Evolutionary conservation across 2,797 vertebrate species (phyloP).

Genomic region (Sternotherus odoratus): DNA sequence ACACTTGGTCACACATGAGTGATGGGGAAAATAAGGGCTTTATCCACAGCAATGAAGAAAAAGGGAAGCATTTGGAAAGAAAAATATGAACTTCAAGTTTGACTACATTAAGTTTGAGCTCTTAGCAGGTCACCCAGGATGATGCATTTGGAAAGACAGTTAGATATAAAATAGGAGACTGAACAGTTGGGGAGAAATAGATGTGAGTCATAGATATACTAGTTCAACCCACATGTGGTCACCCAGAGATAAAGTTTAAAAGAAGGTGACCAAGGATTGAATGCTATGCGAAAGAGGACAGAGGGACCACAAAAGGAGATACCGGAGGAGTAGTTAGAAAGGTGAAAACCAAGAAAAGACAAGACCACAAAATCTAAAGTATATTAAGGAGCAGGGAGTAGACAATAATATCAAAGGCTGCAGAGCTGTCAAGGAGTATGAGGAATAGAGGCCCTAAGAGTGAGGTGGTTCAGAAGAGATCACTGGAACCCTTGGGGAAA

Average conservation of each 20-base stretch:
- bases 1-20: too few relatives aligned
- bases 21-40: background rate
- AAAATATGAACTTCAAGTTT: constrained; percentile 17
- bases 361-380: background rate
- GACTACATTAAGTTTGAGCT: background rate
- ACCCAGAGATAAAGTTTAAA: background rate
- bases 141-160: background rate
- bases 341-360: background rate
- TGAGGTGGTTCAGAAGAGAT: background rate
- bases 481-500: background rate
- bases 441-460: background rate
- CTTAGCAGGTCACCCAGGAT: background rate
- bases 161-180: background rate
- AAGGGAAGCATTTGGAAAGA: background rate
- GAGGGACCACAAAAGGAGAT: background rate
- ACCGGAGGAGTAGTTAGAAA: background rate
- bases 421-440: background rate
- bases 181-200: background rate
- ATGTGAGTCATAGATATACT: background rate
- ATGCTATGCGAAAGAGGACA: background rate
- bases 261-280: background rate
- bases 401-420: background rate
- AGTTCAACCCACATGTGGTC: background rate
- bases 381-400: background rate
- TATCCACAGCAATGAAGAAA: background rate